Evolutionary conservation across 2,888 invertebrate species (phyloP), one percentile per base, ranked within the genome.

Genomic region (Lissocephala sabroskyi): DNA sequence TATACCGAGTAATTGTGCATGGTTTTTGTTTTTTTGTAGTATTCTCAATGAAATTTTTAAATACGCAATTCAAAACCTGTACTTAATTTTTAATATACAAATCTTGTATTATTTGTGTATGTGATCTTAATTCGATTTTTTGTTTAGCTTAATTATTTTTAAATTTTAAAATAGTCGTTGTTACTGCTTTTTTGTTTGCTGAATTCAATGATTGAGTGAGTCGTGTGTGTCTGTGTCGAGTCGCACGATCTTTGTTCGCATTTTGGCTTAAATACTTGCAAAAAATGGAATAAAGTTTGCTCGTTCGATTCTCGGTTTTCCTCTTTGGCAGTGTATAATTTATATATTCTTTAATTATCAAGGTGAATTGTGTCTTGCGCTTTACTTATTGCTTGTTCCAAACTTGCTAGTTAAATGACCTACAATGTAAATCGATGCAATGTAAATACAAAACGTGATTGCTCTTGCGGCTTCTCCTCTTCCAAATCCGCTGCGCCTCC

Each of bases 131-230:
- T 30, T 43, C 11, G 9, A 19, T 48, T 52, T 54, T 63, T 59
- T 55, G 32, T 42, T 39, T 36, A 57, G 67, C 62, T 67, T 68
- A 65, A 64, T 19, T 67, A 75, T 51, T 62, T 57, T 59, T n/a
- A n/a, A n/a, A n/a, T n/a, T 47, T 49, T 79, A 78, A 78, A 79
- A 79, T 78, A 78, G 79, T 78, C 79, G 79, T 78, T 78, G 78
- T 78, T 70, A 59, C 53, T 51, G 49, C 61, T 58, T 30, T 23
- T 28, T 14, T 35, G 11, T 33, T n/a, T 39, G 35, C 41, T 28
- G n/a, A 10, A 28, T 2, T 29, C 14, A 17, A 10, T 43, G 17
- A 47, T 58, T 45, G 56, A 57, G 41, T 40, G 44, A 30, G 16
- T 33, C n/a, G 49, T 56, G 45, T 59, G 14, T 49, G 18, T n/a